These are phyloP conservation scores for Ditula angustiorana DNA, from an alignment of 2,888 invertebrate genomes.

Conservation along the genomic window DNA sequence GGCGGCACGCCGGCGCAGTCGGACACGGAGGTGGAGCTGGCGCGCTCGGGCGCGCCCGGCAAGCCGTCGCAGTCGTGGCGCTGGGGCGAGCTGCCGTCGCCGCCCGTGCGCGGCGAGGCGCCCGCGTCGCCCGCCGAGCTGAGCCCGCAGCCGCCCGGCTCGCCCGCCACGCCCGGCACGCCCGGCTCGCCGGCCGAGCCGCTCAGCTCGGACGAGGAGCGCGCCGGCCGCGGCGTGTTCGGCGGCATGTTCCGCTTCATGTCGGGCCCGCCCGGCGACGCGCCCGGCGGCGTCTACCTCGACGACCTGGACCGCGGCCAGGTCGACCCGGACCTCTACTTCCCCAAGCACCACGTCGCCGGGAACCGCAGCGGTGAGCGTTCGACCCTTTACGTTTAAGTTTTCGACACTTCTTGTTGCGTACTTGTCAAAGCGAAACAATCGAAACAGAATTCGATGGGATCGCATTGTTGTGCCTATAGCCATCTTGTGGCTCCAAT, in stretches of 20 bases:
- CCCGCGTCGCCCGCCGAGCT: constrained; percentile 53
- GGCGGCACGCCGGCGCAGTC: constrained; percentile 95
- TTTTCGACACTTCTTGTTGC: too few relatives aligned
- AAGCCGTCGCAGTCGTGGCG: constrained; percentile 92
- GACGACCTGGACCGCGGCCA: constrained; percentile 95
- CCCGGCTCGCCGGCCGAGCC: constrained; percentile 74
- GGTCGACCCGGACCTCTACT: constrained; percentile 97
- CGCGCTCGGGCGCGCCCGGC: constrained; percentile 71
- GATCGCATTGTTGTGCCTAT: too few relatives aligned
- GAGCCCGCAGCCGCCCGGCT: constrained; percentile 55
- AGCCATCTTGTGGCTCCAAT: too few relatives aligned
- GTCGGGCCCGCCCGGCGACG: constrained; percentile 69
- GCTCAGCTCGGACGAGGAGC: constrained; percentile 82
- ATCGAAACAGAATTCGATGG: too few relatives aligned
- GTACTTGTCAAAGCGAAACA: too few relatives aligned
- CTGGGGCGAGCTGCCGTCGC: constrained; percentile 94
- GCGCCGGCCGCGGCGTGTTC: constrained; percentile 88
- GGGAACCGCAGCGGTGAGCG: constrained; percentile 36
- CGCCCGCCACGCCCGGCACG: constrained; percentile 60
- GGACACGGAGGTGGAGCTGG: constrained; percentile 96
- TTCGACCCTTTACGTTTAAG: not conserved
- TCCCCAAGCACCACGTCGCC: constrained; percentile 89
- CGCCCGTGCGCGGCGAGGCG: constrained; percentile 63
- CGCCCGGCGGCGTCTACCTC: constrained; percentile 93
- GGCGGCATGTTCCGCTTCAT: constrained; percentile 97